phyloP scores from a whole-genome alignment of 2,113 vertebrate genomes.

The Grammomys dolichurus region DNA sequence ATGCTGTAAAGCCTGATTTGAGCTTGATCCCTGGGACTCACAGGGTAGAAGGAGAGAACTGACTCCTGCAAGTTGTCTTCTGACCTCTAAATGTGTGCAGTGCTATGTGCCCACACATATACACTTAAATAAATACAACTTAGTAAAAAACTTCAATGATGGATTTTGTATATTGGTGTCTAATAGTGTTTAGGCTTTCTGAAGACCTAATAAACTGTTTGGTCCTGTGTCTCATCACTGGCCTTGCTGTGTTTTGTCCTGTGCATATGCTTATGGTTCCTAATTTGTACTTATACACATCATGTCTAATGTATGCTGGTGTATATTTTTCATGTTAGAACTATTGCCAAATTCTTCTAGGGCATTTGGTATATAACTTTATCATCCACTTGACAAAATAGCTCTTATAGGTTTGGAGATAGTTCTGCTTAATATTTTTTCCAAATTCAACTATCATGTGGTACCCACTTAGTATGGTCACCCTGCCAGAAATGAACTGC shows the following conservation, averaged over 20 bases:
- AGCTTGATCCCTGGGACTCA: not conserved
- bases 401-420: not conserved
- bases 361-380: not conserved
- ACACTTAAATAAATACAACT: not conserved
- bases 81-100: not conserved
- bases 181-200: slow-evolving; percentile 4
- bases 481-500: slow-evolving; percentile 46
- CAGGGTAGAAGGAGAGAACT: not conserved
- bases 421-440: slow-evolving; percentile 49
- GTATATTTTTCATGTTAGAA: not conserved
- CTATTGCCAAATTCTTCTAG: slow-evolving; percentile 49
- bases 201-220: not conserved
- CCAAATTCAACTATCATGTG: not conserved
- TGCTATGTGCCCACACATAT: not conserved
- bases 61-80: not conserved
- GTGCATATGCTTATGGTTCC: not conserved
- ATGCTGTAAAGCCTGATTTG: too few relatives aligned
- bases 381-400: slow-evolving; percentile 57
- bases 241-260: not conserved
- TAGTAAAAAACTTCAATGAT: not conserved
- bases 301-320: slow-evolving; percentile 20
- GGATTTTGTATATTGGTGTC: slow-evolving; percentile 43
- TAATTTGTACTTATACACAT: slow-evolving; percentile 53
- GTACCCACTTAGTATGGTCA: not conserved
- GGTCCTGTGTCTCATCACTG: slow-evolving; percentile 1